These are phyloP conservation scores for Acronicta psi DNA, from an alignment of 2,888 invertebrate genomes.

Conservation along the genomic window DNA sequence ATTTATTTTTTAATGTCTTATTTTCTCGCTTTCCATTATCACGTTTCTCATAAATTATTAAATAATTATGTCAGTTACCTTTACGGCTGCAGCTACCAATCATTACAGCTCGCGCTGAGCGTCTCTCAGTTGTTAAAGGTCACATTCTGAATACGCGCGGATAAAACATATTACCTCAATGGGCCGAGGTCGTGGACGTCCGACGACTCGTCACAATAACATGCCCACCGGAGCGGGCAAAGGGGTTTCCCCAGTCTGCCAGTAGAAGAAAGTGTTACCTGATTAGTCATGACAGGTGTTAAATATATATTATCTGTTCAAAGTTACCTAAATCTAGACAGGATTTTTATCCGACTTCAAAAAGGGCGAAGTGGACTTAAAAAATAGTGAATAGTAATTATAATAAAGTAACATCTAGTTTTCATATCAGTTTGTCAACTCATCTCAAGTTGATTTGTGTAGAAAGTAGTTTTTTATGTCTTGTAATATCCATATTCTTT, in stretches of 20 bases:
- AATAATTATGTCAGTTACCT: too few species aligned
- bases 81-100: too few species aligned
- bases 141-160: neutral
- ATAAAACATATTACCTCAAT: slow-evolving; percentile 1
- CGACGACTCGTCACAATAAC: slow-evolving; percentile 1
- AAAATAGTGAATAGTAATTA: too few species aligned
- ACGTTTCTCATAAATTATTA: too few species aligned
- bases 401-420: too few species aligned
- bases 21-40: too few species aligned
- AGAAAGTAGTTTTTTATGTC: too few species aligned
- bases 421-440: too few species aligned
- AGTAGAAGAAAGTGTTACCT: slow-evolving; percentile 13
- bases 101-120: neutral
- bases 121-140: neutral
- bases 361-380: too few species aligned
- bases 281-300: neutral
- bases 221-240: slow-evolving; percentile 2
- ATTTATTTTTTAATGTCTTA: too few species aligned
- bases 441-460: too few species aligned
- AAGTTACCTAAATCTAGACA: neutral
- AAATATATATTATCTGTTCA: neutral
- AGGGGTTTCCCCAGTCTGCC: slow-evolving; percentile 16
- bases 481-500: too few species aligned
- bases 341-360: neutral
- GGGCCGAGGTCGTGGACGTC: neutral